Conservation (phyloP, 2,113 vertebrate genomes). For the Pseudolaguvia tuberculata region DNA sequence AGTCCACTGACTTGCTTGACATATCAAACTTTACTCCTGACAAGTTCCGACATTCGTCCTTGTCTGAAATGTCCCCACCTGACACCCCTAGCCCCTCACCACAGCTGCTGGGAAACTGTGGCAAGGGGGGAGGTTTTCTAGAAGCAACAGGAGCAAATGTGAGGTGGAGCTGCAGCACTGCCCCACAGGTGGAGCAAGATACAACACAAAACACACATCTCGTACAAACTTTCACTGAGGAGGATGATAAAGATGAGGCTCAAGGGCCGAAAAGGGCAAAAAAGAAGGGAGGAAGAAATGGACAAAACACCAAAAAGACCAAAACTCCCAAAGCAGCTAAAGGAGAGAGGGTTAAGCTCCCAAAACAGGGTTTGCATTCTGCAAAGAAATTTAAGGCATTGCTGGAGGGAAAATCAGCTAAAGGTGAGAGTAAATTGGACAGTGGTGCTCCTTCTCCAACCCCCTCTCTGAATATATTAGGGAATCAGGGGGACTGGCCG, state of each 20-base stretch:
- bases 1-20: slow-evolving; percentile 95
- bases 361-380: slow-evolving; percentile 84
- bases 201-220: slow-evolving; percentile 79
- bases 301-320: slow-evolving; percentile 85
- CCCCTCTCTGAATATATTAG: slow-evolving; percentile 69
- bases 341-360: slow-evolving; percentile 84
- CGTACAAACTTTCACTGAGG: slow-evolving; percentile 91
- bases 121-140: slow-evolving; percentile 71
- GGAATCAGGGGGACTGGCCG: slow-evolving; percentile 75
- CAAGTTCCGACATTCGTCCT: slow-evolving; percentile 94
- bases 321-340: slow-evolving; percentile 84
- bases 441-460: slow-evolving; percentile 52
- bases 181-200: slow-evolving; percentile 69
- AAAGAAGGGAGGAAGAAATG: slow-evolving; percentile 84
- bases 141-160: slow-evolving; percentile 65
- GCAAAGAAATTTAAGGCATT: slow-evolving; percentile 87
- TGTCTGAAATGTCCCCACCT: slow-evolving; percentile 93
- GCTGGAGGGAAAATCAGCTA: slow-evolving; percentile 76
- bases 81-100: slow-evolving; percentile 95
- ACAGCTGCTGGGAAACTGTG: slow-evolving; percentile 78
- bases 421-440: slow-evolving; percentile 66
- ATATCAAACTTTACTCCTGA: slow-evolving; percentile 99
- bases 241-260: slow-evolving; percentile 69
- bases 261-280: slow-evolving; percentile 80
- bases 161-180: slow-evolving; percentile 86